Evolutionary conservation across 2,888 invertebrate genomes (phyloP).

Genomic region (Scelioninae gen. 2): DNA sequence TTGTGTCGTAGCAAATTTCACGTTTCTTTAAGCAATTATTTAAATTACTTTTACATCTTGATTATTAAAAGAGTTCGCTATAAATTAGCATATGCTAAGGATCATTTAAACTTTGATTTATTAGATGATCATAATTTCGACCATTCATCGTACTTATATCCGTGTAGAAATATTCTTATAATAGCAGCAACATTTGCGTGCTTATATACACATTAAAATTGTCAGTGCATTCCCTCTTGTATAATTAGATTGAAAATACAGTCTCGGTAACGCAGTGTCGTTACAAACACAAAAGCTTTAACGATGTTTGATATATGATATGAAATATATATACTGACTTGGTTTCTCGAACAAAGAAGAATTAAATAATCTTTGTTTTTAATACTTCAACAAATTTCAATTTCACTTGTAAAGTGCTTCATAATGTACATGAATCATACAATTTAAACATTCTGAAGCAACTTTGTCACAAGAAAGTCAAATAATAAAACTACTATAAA

Average conservation of each 20-base stretch:
- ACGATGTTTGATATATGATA: conserved; percentile 23
- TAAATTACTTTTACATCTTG: too few species aligned
- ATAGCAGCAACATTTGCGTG: conserved; percentile 48
- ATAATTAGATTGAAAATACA: conserved; percentile 59
- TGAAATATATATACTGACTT: background rate
- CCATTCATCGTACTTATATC: conserved; percentile 43
- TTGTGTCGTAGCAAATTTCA: too few species aligned
- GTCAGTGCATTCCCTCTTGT: conserved; percentile 53
- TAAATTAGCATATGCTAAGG: too few species aligned
- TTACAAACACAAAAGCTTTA: conserved; percentile 34
- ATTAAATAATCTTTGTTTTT: conserved; percentile 6
- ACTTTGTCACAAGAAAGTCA: too few species aligned
- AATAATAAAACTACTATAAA: too few species aligned
- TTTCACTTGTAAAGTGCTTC: background rate
- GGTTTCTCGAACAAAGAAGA: too few species aligned
- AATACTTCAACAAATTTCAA: background rate
- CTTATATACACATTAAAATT: conserved; percentile 54
- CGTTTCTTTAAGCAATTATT: too few species aligned
- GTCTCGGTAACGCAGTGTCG: conserved; percentile 17
- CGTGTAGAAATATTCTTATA: conserved; percentile 48
- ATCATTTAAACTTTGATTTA: conserved; percentile 37
- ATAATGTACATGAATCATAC: background rate
- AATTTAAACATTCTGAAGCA: background rate
- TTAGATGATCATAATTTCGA: conserved; percentile 37
- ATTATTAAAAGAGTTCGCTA: too few species aligned